These are phyloP conservation scores for Oscheius sp. DNA, from an alignment of 2,888 invertebrate genomes.

Conservation along the genomic window DNA sequence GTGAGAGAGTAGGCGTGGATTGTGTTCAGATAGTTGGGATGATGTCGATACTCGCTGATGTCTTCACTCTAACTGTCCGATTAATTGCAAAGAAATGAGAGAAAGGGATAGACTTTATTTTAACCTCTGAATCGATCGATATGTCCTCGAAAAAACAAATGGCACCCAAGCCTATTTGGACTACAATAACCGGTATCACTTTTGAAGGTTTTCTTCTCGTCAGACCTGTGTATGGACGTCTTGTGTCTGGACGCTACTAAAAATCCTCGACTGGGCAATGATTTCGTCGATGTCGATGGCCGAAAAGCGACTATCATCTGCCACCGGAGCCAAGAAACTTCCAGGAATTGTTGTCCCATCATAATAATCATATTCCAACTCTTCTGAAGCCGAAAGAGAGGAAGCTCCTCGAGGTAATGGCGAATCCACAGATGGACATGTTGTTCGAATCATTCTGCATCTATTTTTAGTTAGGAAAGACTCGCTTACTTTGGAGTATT, in stretches of 20 bases:
- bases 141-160: background rate
- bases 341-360: constrained; percentile 60
- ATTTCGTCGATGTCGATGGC: constrained; percentile 66
- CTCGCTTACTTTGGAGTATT: constrained; percentile 56
- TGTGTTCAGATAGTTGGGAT: too few species aligned
- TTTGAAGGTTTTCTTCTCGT: background rate
- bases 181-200: constrained; percentile 21
- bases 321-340: constrained; percentile 49
- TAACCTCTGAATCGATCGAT: too few species aligned
- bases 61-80: too few species aligned
- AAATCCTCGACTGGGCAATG: constrained; percentile 48
- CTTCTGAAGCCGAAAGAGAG: constrained; percentile 46
- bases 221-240: constrained; percentile 55
- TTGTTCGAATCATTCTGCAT: constrained; percentile 43
- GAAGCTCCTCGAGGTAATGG: constrained; percentile 47
- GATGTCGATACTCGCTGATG: too few species aligned
- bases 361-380: constrained; percentile 64
- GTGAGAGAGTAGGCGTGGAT: too few species aligned
- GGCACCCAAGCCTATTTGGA: background rate
- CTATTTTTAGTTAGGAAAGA: background rate
- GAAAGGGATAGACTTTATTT: too few species aligned
- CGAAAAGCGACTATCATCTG: constrained; percentile 48
- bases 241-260: constrained; percentile 40
- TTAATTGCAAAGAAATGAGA: too few species aligned
- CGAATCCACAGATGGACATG: constrained; percentile 38